Conservation (phyloP, 2,797 vertebrate species). For the Orientallactaga sibirica region DNA sequence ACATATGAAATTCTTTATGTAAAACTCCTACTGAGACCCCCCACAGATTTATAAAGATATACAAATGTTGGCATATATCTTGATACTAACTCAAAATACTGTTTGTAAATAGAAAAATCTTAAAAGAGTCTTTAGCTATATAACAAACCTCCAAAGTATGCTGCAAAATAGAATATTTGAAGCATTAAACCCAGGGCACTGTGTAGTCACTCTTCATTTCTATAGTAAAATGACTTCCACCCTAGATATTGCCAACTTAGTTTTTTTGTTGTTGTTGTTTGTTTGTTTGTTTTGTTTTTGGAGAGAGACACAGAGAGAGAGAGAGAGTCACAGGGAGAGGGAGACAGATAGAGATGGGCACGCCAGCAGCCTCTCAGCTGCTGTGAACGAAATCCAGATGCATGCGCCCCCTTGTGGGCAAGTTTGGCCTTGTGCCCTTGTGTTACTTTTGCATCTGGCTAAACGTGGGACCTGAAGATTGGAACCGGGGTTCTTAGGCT, state of each 20-base stretch:
- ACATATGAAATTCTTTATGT: background rate
- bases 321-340: no score
- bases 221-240: conserved; percentile 11
- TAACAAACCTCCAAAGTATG: background rate
- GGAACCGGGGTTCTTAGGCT: no score
- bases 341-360: no score
- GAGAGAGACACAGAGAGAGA: no score
- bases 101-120: background rate
- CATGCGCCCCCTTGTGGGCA: no score
- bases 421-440: no score
- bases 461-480: no score
- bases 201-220: background rate
- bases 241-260: background rate
- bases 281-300: no score
- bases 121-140: background rate
- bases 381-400: no score
- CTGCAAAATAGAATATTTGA: background rate
- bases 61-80: background rate
- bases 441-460: no score
- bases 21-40: background rate
- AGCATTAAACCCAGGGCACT: background rate
- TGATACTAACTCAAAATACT: background rate
- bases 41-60: background rate
- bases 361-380: no score
- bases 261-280: background rate